Conservation (phyloP, 2,797 vertebrate species). For the Meriones psammophilus region DNA sequence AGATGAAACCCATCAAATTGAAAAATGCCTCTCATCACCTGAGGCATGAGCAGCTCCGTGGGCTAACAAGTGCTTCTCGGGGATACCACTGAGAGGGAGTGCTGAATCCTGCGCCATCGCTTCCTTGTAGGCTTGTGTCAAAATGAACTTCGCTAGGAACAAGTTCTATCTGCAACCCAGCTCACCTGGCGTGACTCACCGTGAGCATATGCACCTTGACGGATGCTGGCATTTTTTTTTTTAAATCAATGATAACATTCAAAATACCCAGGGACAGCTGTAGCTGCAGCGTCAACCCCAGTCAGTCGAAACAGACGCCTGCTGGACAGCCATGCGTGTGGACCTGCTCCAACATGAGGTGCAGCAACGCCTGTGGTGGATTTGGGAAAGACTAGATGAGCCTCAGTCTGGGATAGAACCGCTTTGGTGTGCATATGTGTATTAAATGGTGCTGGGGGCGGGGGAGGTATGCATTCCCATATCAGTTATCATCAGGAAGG, state of each 20-base stretch:
- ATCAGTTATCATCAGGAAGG: neutral
- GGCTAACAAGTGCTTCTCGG: neutral
- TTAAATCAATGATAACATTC: neutral
- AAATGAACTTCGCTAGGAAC: neutral
- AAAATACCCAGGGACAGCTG: neutral
- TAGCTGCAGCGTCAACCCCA: neutral
- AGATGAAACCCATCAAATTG: conserved; percentile 81
- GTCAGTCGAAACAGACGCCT: neutral
- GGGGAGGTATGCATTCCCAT: neutral
- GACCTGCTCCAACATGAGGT: neutral
- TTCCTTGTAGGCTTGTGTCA: neutral
- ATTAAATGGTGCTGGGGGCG: neutral
- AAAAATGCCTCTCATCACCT: conserved; percentile 83
- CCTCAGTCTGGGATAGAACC: neutral
- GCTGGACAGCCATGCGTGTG: neutral
- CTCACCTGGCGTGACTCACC: neutral
- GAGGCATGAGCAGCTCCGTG: neutral
- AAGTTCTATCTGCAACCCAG: neutral
- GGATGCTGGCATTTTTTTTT: neutral
- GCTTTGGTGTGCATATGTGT: neutral
- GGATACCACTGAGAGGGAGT: neutral
- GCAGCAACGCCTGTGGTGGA: neutral
- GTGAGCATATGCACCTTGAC: neutral
- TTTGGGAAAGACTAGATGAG: neutral
- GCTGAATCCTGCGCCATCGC: neutral